phyloP scores from a whole-genome alignment of 2,113 vertebrate genomes.

The Caranx ignobilis region DNA sequence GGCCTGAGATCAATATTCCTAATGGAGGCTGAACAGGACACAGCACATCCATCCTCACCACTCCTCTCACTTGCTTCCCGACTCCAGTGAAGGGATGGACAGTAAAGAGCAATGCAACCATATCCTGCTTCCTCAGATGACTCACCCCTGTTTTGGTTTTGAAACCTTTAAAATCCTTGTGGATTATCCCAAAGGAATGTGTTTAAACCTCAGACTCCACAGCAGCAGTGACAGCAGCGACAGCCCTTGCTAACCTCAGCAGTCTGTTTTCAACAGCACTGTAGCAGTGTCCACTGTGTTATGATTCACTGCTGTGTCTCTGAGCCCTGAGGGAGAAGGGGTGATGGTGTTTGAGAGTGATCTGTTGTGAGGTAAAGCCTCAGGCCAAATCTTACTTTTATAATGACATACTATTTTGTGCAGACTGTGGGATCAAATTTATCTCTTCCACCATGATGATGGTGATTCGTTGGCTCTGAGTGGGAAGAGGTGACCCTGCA shows the following conservation, averaged over 20 bases:
- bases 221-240: conserved; percentile 4
- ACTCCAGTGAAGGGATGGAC: conserved; percentile 34
- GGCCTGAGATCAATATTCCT: conserved; percentile 77
- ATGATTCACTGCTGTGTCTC: conserved; percentile 27
- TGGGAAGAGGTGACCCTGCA: conserved; percentile 36
- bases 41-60: conserved; percentile 60
- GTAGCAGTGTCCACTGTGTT: conserved; percentile 12
- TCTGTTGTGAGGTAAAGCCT: conserved; percentile 61
- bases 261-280: background rate
- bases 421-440: conserved; percentile 5
- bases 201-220: conserved; percentile 8
- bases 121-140: conserved; percentile 43
- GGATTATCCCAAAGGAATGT: conserved; percentile 22
- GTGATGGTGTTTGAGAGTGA: conserved; percentile 44
- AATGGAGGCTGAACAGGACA: conserved; percentile 69
- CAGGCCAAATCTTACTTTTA: conserved; percentile 27
- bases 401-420: conserved; percentile 20
- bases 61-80: conserved; percentile 35
- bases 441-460: background rate
- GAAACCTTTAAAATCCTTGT: conserved; percentile 50
- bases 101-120: background rate
- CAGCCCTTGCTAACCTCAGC: background rate
- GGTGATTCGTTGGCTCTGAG: background rate
- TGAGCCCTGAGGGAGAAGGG: background rate
- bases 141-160: conserved; percentile 53